A percentile compares a stretch with the other conserved stretches of the same genome.
These are phyloP conservation scores for Orcinus orca DNA, from an alignment of 2,113 vertebrate genomes.

Conservation along the genomic window DNA sequence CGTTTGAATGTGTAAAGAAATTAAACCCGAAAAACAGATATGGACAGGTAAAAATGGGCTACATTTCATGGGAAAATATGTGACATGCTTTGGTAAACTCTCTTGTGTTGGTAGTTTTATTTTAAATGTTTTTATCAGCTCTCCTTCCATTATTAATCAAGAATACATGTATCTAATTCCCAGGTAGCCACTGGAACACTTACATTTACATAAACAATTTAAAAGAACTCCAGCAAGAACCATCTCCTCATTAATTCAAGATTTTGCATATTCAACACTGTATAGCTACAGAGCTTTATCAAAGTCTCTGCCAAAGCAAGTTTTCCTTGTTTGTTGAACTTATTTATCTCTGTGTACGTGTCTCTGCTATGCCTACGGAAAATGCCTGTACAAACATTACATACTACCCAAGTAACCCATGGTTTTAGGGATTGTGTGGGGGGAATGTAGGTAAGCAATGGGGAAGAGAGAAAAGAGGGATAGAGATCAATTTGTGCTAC, in stretches of 20 bases:
- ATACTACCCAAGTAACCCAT: neutral
- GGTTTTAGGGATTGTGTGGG: neutral
- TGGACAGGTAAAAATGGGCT: neutral
- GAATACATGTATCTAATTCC: neutral
- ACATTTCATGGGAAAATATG: neutral
- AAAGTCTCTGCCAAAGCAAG: neutral
- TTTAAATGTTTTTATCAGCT: constrained; percentile 16
- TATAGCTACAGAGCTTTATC: neutral
- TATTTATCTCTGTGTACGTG: neutral
- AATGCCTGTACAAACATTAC: neutral
- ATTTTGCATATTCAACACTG: neutral
- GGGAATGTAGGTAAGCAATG: neutral
- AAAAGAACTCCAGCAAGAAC: neutral
- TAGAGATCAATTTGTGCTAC: neutral
- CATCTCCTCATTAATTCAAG: neutral
- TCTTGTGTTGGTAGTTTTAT: neutral
- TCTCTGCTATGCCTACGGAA: neutral
- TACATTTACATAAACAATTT: neutral
- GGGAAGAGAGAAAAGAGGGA: neutral
- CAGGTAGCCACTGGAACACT: neutral
- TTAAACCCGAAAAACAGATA: neutral
- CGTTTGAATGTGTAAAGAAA: constrained; percentile 5
- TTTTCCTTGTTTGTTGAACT: neutral
- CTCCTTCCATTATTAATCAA: neutral
- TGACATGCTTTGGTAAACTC: neutral